Evolutionary conservation across 2,888 invertebrate species (phyloP).

Genomic region (Zygothrica quintamaculata): DNA sequence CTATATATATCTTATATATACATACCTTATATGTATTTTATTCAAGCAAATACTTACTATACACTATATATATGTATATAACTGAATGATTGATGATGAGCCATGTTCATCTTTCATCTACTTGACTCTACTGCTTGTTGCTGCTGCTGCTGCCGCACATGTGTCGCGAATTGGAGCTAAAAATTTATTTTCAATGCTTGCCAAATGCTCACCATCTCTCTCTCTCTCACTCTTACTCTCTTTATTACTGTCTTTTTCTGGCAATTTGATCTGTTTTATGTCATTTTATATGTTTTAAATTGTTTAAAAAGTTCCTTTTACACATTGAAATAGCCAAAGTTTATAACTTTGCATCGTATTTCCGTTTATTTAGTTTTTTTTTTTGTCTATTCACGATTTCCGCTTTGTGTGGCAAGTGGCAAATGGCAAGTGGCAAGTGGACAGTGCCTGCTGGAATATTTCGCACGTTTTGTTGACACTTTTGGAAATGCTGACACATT

Average conservation of each 20-base stretch:
- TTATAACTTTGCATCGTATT: too few relatives aligned
- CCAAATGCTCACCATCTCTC: too few relatives aligned
- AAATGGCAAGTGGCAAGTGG: not conserved
- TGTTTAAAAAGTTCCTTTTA: slow-evolving; percentile 17
- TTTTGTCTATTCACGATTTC: slow-evolving; percentile 6
- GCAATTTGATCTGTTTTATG: slow-evolving; percentile 19
- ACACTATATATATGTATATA: slow-evolving; percentile 33
- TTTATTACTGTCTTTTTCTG: too few relatives aligned
- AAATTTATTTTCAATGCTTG: slow-evolving; percentile 3
- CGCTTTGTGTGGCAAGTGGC: not conserved
- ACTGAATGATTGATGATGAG: slow-evolving; percentile 66
- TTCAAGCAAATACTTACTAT: too few relatives aligned
- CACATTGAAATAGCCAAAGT: too few relatives aligned
- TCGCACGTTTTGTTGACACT: slow-evolving; percentile 50
- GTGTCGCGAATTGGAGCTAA: slow-evolving; percentile 48
- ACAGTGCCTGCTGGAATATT: slow-evolving; percentile 27
- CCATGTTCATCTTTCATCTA: slow-evolving; percentile 25
- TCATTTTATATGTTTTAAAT: slow-evolving; percentile 1
- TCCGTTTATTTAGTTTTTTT: too few relatives aligned
- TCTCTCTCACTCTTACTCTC: too few relatives aligned
- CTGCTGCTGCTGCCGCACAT: slow-evolving; percentile 43
- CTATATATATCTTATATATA: too few relatives aligned
- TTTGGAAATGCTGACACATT: slow-evolving; percentile 62
- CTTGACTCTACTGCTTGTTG: too few relatives aligned
- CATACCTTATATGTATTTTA: too few relatives aligned